Percentiles rank a stretch among this genome's conserved stretches.
Conservation (phyloP, 2,888 invertebrate species). For the Resseliella maxima region DNA sequence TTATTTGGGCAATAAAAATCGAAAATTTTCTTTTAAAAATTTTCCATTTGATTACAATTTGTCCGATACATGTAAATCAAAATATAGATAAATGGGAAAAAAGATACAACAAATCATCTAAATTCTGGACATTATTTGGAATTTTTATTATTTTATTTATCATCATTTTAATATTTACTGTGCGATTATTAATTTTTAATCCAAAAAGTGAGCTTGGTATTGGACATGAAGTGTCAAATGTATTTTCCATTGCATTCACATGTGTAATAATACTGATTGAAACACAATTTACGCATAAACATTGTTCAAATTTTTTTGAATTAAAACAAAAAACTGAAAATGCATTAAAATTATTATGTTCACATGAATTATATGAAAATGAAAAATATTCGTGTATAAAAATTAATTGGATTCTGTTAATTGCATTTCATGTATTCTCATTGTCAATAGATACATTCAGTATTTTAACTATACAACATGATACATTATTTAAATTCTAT, state of each 20-base stretch:
- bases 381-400: neutral
- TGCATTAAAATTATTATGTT: neutral
- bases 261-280: slow-evolving; percentile 2
- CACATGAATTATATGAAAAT: neutral
- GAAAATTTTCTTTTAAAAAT: slow-evolving; percentile 4
- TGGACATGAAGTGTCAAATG: neutral
- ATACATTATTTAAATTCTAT: slow-evolving; percentile 56
- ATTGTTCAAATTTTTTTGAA: neutral
- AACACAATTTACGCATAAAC: neutral
- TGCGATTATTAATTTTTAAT: neutral
- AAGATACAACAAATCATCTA: neutral
- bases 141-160: neutral
- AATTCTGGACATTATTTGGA: neutral
- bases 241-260: neutral
- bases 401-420: neutral
- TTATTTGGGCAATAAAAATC: neutral
- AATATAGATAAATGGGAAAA: neutral
- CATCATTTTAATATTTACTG: neutral
- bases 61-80: neutral
- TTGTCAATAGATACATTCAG: slow-evolving; percentile 56
- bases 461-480: slow-evolving; percentile 49
- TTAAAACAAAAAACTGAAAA: slow-evolving; percentile 33
- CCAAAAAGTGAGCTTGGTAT: neutral
- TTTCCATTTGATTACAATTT: neutral
- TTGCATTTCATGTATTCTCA: neutral